A percentile compares a stretch with the other conserved stretches of the same genome.
Conservation (phyloP, 2,113 vertebrate species). For the Eidolon helvum region DNA sequence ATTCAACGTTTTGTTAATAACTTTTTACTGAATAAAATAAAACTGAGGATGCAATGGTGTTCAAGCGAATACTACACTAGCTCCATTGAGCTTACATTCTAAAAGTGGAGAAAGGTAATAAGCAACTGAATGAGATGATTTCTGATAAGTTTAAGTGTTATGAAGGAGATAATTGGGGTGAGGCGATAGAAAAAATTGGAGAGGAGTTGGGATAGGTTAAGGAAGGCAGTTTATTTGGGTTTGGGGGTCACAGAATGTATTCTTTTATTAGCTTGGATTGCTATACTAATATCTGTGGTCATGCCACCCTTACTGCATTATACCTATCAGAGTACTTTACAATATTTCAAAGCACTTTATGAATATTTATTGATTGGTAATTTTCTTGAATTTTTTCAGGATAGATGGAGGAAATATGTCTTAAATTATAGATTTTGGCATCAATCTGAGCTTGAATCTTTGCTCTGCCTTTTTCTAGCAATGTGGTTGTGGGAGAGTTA, state of each 20-base stretch:
- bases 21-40: conserved; percentile 17
- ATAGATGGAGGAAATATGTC: background rate
- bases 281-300: background rate
- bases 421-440: background rate
- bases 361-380: background rate
- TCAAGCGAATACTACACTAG: background rate
- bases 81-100: background rate
- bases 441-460: background rate
- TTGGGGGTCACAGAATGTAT: background rate
- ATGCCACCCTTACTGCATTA: background rate
- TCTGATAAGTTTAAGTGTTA: background rate
- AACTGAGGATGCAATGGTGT: background rate
- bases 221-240: background rate
- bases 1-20: background rate
- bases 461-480: background rate
- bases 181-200: background rate
- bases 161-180: background rate
- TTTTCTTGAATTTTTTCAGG: background rate
- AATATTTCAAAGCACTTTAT: background rate
- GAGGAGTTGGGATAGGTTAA: background rate
- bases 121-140: background rate
- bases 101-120: background rate
- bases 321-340: background rate
- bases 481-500: background rate
- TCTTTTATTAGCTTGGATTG: background rate